These are phyloP conservation scores for Ascaphus truei DNA, from an alignment of 2,113 vertebrate species.

Conservation along the genomic window DNA sequence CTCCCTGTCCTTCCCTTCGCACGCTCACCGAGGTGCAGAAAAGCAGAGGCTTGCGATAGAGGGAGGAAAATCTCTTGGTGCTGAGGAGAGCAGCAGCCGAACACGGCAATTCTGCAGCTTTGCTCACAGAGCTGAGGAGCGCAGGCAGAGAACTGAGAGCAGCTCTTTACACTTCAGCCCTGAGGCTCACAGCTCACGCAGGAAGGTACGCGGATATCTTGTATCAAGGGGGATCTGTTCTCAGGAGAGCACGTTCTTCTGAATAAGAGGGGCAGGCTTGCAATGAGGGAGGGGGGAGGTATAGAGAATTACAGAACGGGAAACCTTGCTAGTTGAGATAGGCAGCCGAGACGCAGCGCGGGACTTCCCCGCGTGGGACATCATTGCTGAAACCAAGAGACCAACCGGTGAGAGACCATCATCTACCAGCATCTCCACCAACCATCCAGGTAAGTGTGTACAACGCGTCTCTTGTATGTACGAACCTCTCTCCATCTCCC, in stretches of 20 bases:
- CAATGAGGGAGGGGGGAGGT: neutral
- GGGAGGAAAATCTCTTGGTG: constrained; percentile 43
- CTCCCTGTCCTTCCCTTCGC: neutral
- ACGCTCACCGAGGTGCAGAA: constrained; percentile 12
- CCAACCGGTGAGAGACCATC: too few relatives aligned
- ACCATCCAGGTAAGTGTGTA: too few relatives aligned
- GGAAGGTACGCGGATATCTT: constrained; percentile 22
- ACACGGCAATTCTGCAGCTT: constrained; percentile 19
- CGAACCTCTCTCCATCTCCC: too few relatives aligned
- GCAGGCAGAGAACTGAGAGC: constrained; percentile 35
- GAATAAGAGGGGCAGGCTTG: too few relatives aligned
- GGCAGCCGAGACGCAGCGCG: too few relatives aligned
- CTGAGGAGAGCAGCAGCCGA: constrained; percentile 48
- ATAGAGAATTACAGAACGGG: neutral
- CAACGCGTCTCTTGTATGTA: too few relatives aligned
- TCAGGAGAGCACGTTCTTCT: neutral
- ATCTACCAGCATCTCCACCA: too few relatives aligned
- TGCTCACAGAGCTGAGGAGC: constrained; percentile 13
- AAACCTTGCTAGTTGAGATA: too few relatives aligned
- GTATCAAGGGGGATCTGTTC: neutral
- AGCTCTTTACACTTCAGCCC: neutral
- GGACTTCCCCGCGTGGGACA: too few relatives aligned
- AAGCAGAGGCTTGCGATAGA: neutral
- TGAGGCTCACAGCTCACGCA: constrained; percentile 3
- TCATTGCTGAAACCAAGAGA: too few relatives aligned